These are phyloP conservation scores for Gavia stellata DNA, from an alignment of 2,113 vertebrate genomes.

Conservation along the genomic window DNA sequence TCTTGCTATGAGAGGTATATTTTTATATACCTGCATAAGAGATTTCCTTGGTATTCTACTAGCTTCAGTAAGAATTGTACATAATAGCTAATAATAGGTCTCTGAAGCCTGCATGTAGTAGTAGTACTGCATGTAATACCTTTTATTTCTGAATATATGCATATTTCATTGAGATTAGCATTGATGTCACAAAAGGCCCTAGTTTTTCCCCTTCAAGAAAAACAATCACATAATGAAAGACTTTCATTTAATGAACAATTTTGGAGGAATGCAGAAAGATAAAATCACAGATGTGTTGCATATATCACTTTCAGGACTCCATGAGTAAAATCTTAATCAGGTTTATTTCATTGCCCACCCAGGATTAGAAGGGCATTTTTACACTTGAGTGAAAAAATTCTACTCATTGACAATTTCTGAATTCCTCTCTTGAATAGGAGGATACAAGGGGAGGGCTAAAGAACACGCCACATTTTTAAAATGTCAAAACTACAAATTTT, in stretches of 20 bases:
- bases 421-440: background rate
- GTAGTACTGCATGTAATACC: background rate
- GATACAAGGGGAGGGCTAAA: background rate
- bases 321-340: background rate
- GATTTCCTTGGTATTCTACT: background rate
- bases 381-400: background rate
- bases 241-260: background rate
- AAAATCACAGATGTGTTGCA: background rate
- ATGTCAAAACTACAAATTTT: background rate
- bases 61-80: background rate
- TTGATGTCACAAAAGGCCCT: background rate
- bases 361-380: background rate
- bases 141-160: background rate
- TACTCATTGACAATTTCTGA: background rate
- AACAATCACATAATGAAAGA: background rate
- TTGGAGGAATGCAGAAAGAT: background rate
- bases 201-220: background rate
- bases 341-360: background rate
- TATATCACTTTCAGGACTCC: background rate
- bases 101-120: background rate
- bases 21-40: background rate
- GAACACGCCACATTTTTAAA: background rate
- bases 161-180: background rate
- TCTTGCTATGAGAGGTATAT: background rate
- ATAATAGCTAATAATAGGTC: background rate